A percentile compares a stretch with the other conserved stretches of the same genome.
Conservation (phyloP, 2,113 vertebrate genomes). For the Stigmatopora nigra region DNA sequence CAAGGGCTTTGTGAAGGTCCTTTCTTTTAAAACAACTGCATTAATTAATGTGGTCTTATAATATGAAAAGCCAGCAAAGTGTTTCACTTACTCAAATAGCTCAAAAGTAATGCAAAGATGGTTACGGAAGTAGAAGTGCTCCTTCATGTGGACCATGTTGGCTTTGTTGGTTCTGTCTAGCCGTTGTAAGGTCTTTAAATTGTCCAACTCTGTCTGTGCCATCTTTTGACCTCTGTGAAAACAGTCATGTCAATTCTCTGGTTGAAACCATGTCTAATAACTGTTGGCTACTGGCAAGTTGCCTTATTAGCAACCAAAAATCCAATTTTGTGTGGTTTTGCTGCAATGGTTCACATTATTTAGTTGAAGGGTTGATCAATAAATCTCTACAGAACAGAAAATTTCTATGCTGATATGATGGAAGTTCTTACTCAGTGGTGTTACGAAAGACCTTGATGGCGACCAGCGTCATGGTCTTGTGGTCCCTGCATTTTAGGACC, state of each 20-base stretch:
- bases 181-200: slow-evolving; percentile 1
- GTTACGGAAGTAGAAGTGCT: slow-evolving; percentile 14
- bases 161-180: slow-evolving; percentile 6
- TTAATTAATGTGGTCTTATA: background rate
- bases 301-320: no score
- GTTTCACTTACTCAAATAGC: slow-evolving; percentile 5
- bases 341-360: no score
- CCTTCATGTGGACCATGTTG: slow-evolving; percentile 19
- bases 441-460: slow-evolving; percentile 83
- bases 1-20: slow-evolving; percentile 8
- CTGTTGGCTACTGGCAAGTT: background rate
- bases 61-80: background rate
- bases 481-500: slow-evolving; percentile 81
- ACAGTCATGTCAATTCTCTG: background rate
- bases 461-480: slow-evolving; percentile 79
- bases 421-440: slow-evolving; percentile 70
- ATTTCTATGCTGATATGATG: background rate
- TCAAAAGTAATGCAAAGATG: slow-evolving; percentile 21
- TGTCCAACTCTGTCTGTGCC: slow-evolving; percentile 5
- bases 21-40: background rate
- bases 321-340: no score
- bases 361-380: background rate
- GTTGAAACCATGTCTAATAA: background rate
- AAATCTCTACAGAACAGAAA: background rate
- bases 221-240: slow-evolving; percentile 7